Percentiles rank a stretch among this genome's conserved stretches.
phyloP scores from a whole-genome alignment of 1,140 invertebrate genomes.

The Lepidurus couesii region DNA sequence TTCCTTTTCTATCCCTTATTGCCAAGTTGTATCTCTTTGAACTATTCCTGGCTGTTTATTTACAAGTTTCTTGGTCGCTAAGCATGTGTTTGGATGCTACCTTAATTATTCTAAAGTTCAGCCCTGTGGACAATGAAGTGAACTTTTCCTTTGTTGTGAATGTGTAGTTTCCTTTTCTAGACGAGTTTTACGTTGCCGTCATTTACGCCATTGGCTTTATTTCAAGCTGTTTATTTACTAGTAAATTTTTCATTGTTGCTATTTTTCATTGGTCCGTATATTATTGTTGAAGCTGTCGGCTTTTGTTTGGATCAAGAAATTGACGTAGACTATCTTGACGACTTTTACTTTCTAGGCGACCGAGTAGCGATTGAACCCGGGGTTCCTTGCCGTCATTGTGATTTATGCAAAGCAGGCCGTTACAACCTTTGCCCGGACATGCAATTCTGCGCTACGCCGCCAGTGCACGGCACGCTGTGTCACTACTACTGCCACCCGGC shows the following conservation, averaged over 20 bases:
- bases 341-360: conserved; percentile 46
- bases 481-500: conserved; percentile 49
- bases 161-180: no score
- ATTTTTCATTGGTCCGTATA: background rate
- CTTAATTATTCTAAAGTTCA: no score
- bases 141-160: no score
- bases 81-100: no score
- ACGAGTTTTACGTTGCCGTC: no score
- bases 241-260: background rate
- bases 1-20: no score
- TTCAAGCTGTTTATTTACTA: background rate
- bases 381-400: conserved; percentile 49
- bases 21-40: no score
- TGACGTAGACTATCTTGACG: background rate
- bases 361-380: conserved; percentile 53
- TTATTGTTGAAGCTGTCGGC: no score
- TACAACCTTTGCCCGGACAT: conserved; percentile 54
- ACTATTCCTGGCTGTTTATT: no score
- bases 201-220: background rate
- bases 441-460: conserved; percentile 50
- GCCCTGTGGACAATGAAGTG: no score
- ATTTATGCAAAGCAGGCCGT: conserved; percentile 48
- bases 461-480: conserved; percentile 47
- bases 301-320: background rate
- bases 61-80: no score